Conservation (phyloP, 1,140 invertebrate species). For the Helicorthomorpha holstii region DNA sequence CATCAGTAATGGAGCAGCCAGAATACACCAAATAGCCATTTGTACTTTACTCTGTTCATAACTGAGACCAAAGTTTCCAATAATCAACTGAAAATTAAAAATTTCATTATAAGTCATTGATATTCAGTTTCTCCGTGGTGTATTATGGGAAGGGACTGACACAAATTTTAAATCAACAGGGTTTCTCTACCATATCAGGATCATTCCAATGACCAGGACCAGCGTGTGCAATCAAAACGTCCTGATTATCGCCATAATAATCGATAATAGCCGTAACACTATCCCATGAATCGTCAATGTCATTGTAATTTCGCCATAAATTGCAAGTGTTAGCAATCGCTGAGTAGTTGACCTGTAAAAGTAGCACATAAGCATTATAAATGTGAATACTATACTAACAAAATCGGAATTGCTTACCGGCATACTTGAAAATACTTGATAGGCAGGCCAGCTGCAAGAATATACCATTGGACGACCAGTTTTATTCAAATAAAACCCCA, state of each 20-base stretch:
- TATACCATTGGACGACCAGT: slow-evolving; percentile 70
- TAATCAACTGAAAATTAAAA: slow-evolving; percentile 20
- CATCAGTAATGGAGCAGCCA: slow-evolving; percentile 29
- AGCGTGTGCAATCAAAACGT: slow-evolving; percentile 28
- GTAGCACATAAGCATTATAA: neutral
- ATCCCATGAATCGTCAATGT: slow-evolving; percentile 37
- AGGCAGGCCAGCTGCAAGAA: slow-evolving; percentile 79
- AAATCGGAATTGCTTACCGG: neutral
- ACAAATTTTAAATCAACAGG: neutral
- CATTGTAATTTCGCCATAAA: slow-evolving; percentile 41
- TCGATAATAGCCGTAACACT: slow-evolving; percentile 33
- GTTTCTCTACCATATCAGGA: slow-evolving; percentile 38
- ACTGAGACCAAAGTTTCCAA: slow-evolving; percentile 24
- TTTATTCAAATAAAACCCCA: slow-evolving; percentile 64
- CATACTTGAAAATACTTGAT: slow-evolving; percentile 32
- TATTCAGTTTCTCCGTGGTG: neutral
- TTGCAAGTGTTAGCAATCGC: slow-evolving; percentile 35
- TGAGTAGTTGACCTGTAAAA: slow-evolving; percentile 29
- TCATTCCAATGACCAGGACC: slow-evolving; percentile 42
- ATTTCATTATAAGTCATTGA: neutral
- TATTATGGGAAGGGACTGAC: slow-evolving; percentile 1
- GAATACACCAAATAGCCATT: slow-evolving; percentile 29
- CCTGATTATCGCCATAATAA: slow-evolving; percentile 33
- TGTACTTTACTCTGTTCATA: slow-evolving; percentile 24
- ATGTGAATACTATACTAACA: neutral